Base-by-base conservation (phyloP, 2,888 invertebrate species). In the Machimus rusticus region DNA sequence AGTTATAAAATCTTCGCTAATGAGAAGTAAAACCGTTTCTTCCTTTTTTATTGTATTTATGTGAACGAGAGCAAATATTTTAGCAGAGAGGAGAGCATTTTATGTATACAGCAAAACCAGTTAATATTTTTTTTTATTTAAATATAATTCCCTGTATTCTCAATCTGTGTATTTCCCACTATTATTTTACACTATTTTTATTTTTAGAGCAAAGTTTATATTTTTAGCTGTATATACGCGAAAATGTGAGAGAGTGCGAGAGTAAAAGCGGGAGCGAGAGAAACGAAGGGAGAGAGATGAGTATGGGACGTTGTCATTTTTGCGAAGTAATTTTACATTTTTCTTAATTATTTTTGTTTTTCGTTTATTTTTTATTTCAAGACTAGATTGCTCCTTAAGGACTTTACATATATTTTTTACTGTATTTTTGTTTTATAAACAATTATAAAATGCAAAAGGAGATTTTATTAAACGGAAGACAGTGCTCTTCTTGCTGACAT, bases 351-450 rank as follows among this genome's bases (percentile, higher is more conserved):
- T 66, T 66, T 9, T 16, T 76, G 1, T 76, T 77, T 37, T 39
- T 37, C 8, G 12, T 57, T 28, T 66, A 19, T 55, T n/a, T 55
- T 66, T 66, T 57, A 74, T 74, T 79, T 66, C 66, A 5, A 46
- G 39, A 84, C 39, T 74, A 85, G 31, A 43, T 43, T 8, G 66
- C 66, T 66, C 28, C 66, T 66, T 66, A 74, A 85, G 74, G 34
- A 85, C 57, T 84, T 39, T 66, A 66, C 66, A 66, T 85, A 85
- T 85, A 85, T 85, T 85, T 85, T 84, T 66, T 57, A 66, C 23
- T 31, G 28, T 28, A 66, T 84, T 85, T 85, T 85, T 85, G 85
- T 85, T 85, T 85, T 85, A 85, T 85, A 74, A 84, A 74, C 74
- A 85, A 85, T 85, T 85, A 46, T 85, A 85, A 37, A 74, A 74